Base-by-base conservation (phyloP, 2,888 invertebrate species). In the Parnassius glacialis region DNA sequence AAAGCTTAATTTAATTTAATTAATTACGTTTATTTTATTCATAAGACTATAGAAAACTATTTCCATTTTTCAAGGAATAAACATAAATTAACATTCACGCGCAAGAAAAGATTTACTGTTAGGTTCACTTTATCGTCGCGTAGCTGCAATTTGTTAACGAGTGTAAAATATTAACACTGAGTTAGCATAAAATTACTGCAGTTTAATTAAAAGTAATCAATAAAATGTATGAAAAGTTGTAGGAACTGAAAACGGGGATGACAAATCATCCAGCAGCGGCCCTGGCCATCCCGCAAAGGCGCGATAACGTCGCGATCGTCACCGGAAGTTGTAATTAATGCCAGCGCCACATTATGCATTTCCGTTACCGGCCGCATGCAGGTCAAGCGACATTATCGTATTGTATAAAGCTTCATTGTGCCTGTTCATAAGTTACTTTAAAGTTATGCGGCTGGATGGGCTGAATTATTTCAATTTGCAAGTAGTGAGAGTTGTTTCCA, bases 381-480 rank as follows among this genome's bases (percentile, higher is more conserved):
- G 70, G 69, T 68, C 69, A 67, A 71, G 71, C 64, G 68, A 68
- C 72, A 74, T 68, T 74, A 78, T 76, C 76, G 74, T 70, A 70
- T 74, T 71, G 73, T 71, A 68, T 74, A 70, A 70, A 64, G 70
- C 73, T 71, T 72, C 67, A 73, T 70, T 71, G 73, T 70, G 72
- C 72, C 70, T 74, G 72, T 77, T 78, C 76, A 75, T 80, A 83
- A 79, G 74, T 80, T 72, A 75, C 76, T 74, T 73, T 72, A 76
- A 81, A 82, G 79, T 83, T 80, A 83, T 78, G 76, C 74, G 71
- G 70, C 75, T 68, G 71, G 74, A 75, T 75, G 68, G 73, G 75
- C 74, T 81, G 78, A 86, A 84, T 86, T 84, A 87, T 87, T 85
- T 84, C 82, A 82, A 85, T 83, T 85, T 80, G 75, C 78, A 81